phyloP scores from a whole-genome alignment of 2,797 vertebrate genomes.

The Zenarchopterus dispar region DNA sequence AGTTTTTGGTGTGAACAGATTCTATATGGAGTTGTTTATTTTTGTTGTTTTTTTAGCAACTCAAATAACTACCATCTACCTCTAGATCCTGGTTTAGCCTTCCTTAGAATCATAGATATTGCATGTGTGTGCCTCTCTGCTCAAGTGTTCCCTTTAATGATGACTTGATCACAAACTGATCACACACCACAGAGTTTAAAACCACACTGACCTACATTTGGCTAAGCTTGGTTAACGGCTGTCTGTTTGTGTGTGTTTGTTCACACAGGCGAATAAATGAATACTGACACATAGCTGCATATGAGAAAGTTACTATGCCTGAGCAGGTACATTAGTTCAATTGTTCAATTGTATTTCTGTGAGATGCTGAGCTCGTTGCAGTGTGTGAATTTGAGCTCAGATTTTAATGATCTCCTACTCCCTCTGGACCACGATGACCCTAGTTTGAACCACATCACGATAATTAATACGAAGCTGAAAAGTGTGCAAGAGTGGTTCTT shows the following conservation, averaged over 20 bases:
- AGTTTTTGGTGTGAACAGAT: no score
- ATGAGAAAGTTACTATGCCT: conserved; percentile 32
- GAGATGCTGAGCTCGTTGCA: conserved; percentile 21
- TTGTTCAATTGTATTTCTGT: conserved; percentile 53
- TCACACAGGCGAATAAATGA: neutral
- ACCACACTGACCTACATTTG: conserved; percentile 76
- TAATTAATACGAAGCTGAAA: conserved; percentile 78
- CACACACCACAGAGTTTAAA: conserved; percentile 40
- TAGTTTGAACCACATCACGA: conserved; percentile 76
- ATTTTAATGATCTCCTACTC: conserved; percentile 73
- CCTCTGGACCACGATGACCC: conserved; percentile 58
- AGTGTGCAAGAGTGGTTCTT: conserved; percentile 57
- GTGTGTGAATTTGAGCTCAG: conserved; percentile 42
- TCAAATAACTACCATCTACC: neutral
- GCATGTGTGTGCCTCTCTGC: neutral
- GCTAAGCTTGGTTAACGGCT: conserved; percentile 43
- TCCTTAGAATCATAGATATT: conserved; percentile 12
- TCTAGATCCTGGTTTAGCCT: neutral
- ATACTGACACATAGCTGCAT: conserved; percentile 1
- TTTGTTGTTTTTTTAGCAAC: no score
- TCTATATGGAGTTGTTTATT: no score
- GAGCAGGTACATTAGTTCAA: conserved; percentile 51
- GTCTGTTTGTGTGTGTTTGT: neutral
- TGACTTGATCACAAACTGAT: conserved; percentile 52
- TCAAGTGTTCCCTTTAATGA: conserved; percentile 23